Conservation (phyloP, 1,140 invertebrate genomes). For the Rhyzopertha dominica region DNA sequence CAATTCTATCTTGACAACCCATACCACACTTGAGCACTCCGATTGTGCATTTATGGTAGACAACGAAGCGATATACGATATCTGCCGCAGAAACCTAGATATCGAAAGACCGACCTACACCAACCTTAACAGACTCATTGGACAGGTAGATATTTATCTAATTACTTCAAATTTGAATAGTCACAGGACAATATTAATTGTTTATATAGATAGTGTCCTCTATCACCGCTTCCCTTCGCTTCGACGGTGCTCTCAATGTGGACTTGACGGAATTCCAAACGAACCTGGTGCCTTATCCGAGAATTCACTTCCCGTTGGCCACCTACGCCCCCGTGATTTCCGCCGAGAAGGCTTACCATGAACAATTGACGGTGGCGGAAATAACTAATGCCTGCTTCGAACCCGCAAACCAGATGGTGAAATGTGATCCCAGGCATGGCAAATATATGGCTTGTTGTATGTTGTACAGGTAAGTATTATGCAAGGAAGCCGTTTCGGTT, state of each 20-base stretch:
- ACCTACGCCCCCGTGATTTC: conserved; percentile 76
- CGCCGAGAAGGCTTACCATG: conserved; percentile 77
- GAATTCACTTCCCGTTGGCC: conserved; percentile 75
- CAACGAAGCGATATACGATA: conserved; percentile 88
- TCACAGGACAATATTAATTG: not conserved
- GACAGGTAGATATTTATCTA: conserved; percentile 59
- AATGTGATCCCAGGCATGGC: conserved; percentile 73
- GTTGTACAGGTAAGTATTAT: conserved; percentile 70
- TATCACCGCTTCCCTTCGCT: conserved; percentile 79
- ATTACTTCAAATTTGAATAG: conserved; percentile 1
- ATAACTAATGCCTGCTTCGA: conserved; percentile 81
- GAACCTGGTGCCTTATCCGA: conserved; percentile 76
- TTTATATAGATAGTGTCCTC: conserved; percentile 68
- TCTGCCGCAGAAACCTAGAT: conserved; percentile 80
- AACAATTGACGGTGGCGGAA: conserved; percentile 71
- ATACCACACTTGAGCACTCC: conserved; percentile 74
- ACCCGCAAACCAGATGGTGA: conserved; percentile 81
- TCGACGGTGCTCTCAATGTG: conserved; percentile 83
- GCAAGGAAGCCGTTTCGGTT: conserved; percentile 59
- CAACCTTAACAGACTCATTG: conserved; percentile 76
- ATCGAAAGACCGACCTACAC: conserved; percentile 78
- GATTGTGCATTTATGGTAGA: conserved; percentile 85
- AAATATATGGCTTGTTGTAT: conserved; percentile 87
- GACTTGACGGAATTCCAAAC: conserved; percentile 89
- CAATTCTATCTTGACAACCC: conserved; percentile 74